A percentile compares a stretch with the other conserved stretches of the same genome.
phyloP scores from a whole-genome alignment of 2,797 vertebrate genomes.

The Phyllotis vaccarum region DNA sequence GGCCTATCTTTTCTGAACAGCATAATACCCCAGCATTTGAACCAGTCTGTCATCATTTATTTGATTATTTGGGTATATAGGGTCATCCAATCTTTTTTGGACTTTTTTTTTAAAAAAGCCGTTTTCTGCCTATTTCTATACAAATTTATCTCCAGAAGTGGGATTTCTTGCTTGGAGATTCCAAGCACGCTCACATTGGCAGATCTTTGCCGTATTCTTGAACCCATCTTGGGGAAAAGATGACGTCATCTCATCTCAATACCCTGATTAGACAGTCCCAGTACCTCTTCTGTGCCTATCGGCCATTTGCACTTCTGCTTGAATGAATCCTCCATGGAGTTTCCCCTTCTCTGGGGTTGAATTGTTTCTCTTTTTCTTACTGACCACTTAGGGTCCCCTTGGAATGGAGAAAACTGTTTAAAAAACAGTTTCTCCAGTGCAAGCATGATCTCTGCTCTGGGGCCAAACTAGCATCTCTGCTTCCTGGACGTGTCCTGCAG shows the following conservation, averaged over 20 bases:
- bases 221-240: not conserved
- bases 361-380: not conserved
- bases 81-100: not conserved
- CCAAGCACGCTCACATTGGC: not conserved
- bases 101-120: not conserved
- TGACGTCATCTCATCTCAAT: not conserved
- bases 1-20: not conserved
- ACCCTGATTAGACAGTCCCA: not conserved
- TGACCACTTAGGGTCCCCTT: not conserved
- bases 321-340: not conserved
- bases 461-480: not conserved
- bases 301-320: not conserved
- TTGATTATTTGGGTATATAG: not conserved
- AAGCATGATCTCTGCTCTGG: not conserved
- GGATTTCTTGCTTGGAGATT: not conserved
- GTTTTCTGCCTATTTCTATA: not conserved
- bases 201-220: not conserved
- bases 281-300: accelerated
- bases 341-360: not conserved
- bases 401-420: not conserved
- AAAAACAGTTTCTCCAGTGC: not conserved
- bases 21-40: not conserved
- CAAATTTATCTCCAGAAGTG: constrained; percentile 6
- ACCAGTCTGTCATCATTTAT: not conserved
- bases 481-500: not conserved